A percentile compares a stretch with the other conserved stretches of the same genome.
Conservation (phyloP, 35 echinoderm and acorn worm species). For the Apostichopus japonicus region DNA sequence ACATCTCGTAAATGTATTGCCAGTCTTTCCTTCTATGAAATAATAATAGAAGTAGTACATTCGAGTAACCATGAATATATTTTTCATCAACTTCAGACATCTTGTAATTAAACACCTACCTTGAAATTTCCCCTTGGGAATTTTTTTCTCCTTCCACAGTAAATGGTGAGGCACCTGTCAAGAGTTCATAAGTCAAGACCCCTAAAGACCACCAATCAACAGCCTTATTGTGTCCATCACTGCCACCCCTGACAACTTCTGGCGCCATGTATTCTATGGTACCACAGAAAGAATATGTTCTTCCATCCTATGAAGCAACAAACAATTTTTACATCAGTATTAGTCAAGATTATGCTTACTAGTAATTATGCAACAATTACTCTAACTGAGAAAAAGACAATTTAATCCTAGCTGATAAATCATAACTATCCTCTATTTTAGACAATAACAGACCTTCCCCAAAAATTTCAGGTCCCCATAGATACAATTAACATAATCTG, state of each 20-base stretch:
- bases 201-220: conserved; percentile 74
- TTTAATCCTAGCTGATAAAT: too few relatives aligned
- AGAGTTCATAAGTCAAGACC: conserved; percentile 93
- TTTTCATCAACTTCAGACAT: too few relatives aligned
- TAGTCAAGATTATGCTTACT: background rate
- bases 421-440: too few relatives aligned
- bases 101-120: conserved; percentile 51
- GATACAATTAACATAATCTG: too few relatives aligned
- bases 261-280: conserved; percentile 99
- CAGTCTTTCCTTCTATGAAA: too few relatives aligned
- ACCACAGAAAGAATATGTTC: conserved; percentile 97
- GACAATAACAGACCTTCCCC: too few relatives aligned
- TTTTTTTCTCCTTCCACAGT: conserved; percentile 96
- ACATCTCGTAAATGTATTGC: too few relatives aligned
- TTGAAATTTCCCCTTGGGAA: conserved; percentile 92
- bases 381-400: too few relatives aligned
- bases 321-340: background rate
- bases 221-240: conserved; percentile 51
- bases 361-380: too few relatives aligned
- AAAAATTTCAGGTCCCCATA: too few relatives aligned
- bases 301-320: conserved; percentile 68
- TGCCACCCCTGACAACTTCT: conserved; percentile 91
- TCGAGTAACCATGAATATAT: too few relatives aligned
- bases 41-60: too few relatives aligned
- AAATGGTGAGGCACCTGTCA: conserved; percentile 98